Percentiles rank a stretch among this genome's conserved stretches.
Conservation (phyloP, 2,113 vertebrate genomes). For the Craseonycteris thonglongyai region DNA sequence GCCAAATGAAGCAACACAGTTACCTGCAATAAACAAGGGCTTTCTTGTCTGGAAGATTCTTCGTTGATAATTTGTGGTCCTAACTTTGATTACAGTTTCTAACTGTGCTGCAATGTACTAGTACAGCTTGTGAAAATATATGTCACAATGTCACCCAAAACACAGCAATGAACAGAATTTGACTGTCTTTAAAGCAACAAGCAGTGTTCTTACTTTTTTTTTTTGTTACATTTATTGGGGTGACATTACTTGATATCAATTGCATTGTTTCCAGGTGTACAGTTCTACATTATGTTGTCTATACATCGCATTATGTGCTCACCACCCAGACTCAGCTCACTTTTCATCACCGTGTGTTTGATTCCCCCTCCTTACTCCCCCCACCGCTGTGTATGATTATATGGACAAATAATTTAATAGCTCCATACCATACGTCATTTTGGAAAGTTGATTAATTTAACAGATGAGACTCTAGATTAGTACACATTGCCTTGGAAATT, state of each 20-base stretch:
- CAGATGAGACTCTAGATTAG: neutral
- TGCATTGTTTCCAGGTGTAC: too few species aligned
- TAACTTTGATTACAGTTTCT: neutral
- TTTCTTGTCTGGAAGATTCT: neutral
- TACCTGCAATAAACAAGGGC: conserved; percentile 7
- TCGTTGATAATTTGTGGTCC: neutral
- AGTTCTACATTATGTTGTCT: too few species aligned
- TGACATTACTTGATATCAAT: too few species aligned
- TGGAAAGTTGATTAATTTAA: neutral
- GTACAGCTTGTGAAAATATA: neutral
- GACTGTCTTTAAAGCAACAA: neutral
- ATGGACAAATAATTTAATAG: neutral
- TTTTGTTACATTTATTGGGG: too few species aligned
- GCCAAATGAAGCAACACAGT: neutral
- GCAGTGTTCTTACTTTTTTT: neutral
- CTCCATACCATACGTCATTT: neutral
- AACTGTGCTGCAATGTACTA: neutral
- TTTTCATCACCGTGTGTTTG: too few species aligned
- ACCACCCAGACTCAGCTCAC: too few species aligned
- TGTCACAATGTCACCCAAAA: neutral
- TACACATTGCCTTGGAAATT: neutral
- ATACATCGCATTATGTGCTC: too few species aligned
- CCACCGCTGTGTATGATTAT: neutral
- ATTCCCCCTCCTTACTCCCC: too few species aligned
- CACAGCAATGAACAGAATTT: neutral